Evolutionary conservation across 2,888 invertebrate species (phyloP), one percentile per base, ranked within the genome.

Genomic region (Busseola fusca): DNA sequence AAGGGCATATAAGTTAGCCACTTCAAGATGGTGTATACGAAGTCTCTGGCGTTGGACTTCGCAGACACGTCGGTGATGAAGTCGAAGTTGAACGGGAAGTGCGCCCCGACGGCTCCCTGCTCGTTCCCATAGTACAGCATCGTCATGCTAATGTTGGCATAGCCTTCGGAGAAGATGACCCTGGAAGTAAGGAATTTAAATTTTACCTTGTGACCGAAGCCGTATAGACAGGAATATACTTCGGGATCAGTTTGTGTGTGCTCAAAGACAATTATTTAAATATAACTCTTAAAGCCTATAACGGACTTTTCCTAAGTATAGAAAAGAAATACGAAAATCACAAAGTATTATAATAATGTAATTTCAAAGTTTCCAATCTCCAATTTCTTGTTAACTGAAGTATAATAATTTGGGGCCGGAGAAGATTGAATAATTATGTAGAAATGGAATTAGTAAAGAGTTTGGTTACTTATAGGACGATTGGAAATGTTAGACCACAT

Each of bases 41-140:
- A 93, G 80, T 96, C 95, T 5, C 91, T 82, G 0, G 96, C 96
- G 18, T 86, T 95, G 3, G 96, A 96, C 3, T 89, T 82, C 0
- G 89, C 87, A 1, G 93, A 94, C 0, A 97, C 85, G 16, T 95
- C 93, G 0, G 93, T 93, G 73, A 97, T 93, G 77, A 97, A 94
- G 83, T 96, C 95, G 73, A 97, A 97, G 89, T 97, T 97, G 87
- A 97, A 97, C 0, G 97, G 97, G 71, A 97, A 96, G 78, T 97
- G 96, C 0, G 96, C 95, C 0, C 97, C 96, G 6, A 86, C 69
- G 0, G 87, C 87, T 74, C 88, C 89, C 2, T 88, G 70, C 78
- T 92, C 95, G 82, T 94, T 93, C 1, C 97, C 96, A 86, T 97
- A 97, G 89, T 96, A 97, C 75, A 96, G 87, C 96, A 97, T 96